Conservation (phyloP, 1,140 invertebrate species). For the Drosophila yakuba region DNA sequence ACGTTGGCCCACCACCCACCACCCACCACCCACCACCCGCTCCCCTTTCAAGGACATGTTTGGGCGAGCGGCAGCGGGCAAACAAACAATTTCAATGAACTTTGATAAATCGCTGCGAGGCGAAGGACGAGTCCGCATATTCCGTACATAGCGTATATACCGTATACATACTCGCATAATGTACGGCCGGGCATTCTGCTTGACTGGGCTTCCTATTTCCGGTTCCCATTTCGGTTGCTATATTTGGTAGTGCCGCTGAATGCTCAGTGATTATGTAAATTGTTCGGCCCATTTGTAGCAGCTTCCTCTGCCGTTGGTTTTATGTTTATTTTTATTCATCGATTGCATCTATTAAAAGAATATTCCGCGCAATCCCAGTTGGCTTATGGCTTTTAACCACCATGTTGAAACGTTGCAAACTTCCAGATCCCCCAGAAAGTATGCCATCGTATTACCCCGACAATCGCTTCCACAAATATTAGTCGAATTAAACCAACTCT, state of each 20-base stretch:
- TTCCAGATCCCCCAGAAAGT: constrained; percentile 13
- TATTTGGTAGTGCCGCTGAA: constrained; percentile 63
- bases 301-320: constrained; percentile 33
- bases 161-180: constrained; percentile 21
- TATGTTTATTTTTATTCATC: constrained; percentile 55
- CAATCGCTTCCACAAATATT: constrained; percentile 35
- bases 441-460: constrained; percentile 17
- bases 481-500: constrained; percentile 6
- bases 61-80: constrained; percentile 14
- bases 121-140: constrained; percentile 34
- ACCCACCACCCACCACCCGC: constrained; percentile 1
- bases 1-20: constrained; percentile 3
- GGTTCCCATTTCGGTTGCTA: constrained; percentile 68
- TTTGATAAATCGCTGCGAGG: constrained; percentile 73
- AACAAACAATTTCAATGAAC: constrained; percentile 77
- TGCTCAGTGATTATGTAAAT: constrained; percentile 71
- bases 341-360: constrained; percentile 56
- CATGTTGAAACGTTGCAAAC: neutral
- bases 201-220: constrained; percentile 71
- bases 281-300: constrained; percentile 49
- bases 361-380: constrained; percentile 23
- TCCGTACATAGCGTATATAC: constrained; percentile 7
- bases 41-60: constrained; percentile 57
- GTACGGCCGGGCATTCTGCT: constrained; percentile 56
- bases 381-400: constrained; percentile 8